Evolutionary conservation across 2,888 invertebrate species (phyloP), one percentile per base, ranked within the genome.

Genomic region (Campopleginae sp.): DNA sequence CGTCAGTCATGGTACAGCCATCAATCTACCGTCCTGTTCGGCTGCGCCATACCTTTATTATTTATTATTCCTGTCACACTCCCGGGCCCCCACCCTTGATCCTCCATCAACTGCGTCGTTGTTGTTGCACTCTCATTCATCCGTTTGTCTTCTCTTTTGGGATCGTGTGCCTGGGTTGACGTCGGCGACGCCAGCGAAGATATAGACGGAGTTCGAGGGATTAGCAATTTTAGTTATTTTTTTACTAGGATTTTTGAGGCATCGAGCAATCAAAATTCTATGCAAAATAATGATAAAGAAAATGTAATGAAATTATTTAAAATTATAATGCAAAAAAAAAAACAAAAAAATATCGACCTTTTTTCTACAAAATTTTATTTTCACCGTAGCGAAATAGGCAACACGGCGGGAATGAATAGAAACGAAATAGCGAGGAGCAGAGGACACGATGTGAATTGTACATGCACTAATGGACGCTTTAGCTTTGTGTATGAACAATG

Each of bases 1-100:
- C 91, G 93, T 93, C 93, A 93, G 93, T 93, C 93, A 93, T 91
- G 93, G 89, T 91, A 88, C 88, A 90, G 92, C 93, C 92, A 93
- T 93, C 93, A 92, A 93, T 93, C 93, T 92, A 91, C 86, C 88
- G 54, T 63, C 54, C 85, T 81, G 78, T 83, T 86, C 86, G 80
- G 75, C 87, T 84, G 83, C 79, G 86, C 82, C 88, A 88, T 85
- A 90, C 91, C 90, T 91, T 90, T 91, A 92, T 92, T 92, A 92
- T 92, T 91, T 91, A 91, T 92, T 91, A 92, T 92, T 90, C 90
- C 88, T 87, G 88, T 87, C 88, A 88, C 88, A 83, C 86, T 72
- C 58, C 46, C n/a, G n/a, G n/a, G n/a, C n/a, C 70, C 80, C 51
- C 70, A 72, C 65, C 70, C 74, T 27, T 31, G 4, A 77, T 27